Evolutionary conservation across 1,140 invertebrate species (phyloP), one percentile per base, ranked within the genome.

Genomic region (Hermetia illucens): DNA sequence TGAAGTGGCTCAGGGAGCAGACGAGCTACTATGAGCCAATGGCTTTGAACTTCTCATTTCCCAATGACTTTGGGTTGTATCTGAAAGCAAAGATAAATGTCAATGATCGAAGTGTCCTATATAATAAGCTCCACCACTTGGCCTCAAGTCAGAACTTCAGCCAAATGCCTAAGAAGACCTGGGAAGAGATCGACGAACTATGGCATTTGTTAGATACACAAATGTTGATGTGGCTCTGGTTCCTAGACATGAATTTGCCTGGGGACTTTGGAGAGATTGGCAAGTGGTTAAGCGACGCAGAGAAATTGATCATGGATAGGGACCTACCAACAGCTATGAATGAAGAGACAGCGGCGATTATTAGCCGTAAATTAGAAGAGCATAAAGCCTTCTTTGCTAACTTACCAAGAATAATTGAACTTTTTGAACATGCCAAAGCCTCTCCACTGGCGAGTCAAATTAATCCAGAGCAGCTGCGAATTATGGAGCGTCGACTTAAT

Each of bases 371-470:
- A 61, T 59, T 93, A 25, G 83, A 90, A 58, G 83, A 91, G 50
- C 89, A 94, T 51, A 91, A 81, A 54, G 69, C 71, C 29, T 93
- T 92, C 62, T 95, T 95, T 59, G 72, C 77, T 41, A 78, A 90
- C 48, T 61, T 90, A 33, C 80, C 85, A 2, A 65, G 70, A 10
- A 72, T 90, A 34, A 62, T 79, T 41, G 71, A 80, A 37, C 76
- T 81, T 57, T 93, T 94, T 52, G 68, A 79, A 38, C 64, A 71
- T 40, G 75, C 71, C 4, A 72, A 72, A 48, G 62, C 64, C 32
- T 75, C 72, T 16, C 64, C 73, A 0, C 54, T 74, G 34, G 72
- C 72, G 4, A 58, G 65, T 33, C 67, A 76, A 58, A 68, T 92
- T 25, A 75, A 79, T 1, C 63, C 70, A 8, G 77, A 84, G 51